Evolutionary conservation across 2,797 vertebrate species (phyloP).

Genomic region (Lacerta viridis): DNA sequence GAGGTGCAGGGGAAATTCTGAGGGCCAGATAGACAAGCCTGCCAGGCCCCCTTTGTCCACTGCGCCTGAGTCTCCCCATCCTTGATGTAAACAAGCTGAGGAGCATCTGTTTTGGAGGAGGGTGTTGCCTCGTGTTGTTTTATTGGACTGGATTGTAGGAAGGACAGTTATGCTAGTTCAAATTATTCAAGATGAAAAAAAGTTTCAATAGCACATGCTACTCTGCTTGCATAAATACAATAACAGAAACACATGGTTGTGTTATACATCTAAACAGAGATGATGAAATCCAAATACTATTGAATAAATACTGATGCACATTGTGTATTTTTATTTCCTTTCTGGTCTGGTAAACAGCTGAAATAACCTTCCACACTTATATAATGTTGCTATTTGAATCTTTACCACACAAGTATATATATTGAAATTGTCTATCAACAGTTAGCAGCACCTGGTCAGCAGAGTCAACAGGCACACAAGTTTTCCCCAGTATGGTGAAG

Average conservation of each 20-base stretch:
- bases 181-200: conserved; percentile 1
- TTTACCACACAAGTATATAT: conserved; percentile 16
- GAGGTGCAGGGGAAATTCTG: too few relatives aligned
- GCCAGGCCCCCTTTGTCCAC: too few relatives aligned
- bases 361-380: conserved; percentile 41
- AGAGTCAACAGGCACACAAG: too few relatives aligned
- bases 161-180: background rate
- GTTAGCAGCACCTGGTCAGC: too few relatives aligned
- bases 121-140: background rate
- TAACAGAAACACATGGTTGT: background rate
- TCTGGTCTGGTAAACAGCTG: background rate
- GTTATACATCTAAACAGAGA: conserved; percentile 20
- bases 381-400: conserved; percentile 17
- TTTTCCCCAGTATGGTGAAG: too few relatives aligned
- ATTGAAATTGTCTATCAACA: background rate
- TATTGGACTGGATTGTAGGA: background rate
- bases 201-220: background rate
- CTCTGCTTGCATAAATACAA: conserved; percentile 30
- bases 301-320: background rate
- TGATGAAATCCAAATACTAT: conserved; percentile 33
- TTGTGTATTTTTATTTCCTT: background rate
- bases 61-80: too few relatives aligned
- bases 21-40: too few relatives aligned
- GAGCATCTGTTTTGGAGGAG: background rate
- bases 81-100: background rate